Conservation (phyloP, 2,888 invertebrate species). For the Dorcus parallelipipedus region DNA sequence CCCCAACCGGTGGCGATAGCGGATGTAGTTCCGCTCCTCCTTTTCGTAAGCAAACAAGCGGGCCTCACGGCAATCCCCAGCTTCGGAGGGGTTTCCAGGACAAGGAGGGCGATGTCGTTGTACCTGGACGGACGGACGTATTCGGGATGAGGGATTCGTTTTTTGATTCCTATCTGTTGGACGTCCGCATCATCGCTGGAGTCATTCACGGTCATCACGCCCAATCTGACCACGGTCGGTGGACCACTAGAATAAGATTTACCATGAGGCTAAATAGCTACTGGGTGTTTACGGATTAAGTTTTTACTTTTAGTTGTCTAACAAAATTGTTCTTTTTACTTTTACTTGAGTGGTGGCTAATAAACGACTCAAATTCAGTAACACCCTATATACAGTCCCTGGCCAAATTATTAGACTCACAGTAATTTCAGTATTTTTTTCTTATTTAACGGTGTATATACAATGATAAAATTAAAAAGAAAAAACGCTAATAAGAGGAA, state of each 20-base stretch:
- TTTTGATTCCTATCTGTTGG: constrained; percentile 29
- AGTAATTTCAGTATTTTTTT: too few species aligned
- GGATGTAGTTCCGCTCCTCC: constrained; percentile 13
- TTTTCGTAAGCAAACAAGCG: constrained; percentile 41
- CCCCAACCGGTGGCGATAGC: constrained; percentile 52
- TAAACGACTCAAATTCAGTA: too few species aligned
- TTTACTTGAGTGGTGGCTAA: too few species aligned
- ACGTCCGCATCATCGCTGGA: constrained; percentile 41
- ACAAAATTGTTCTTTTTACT: too few species aligned
- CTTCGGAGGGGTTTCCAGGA: constrained; percentile 35
- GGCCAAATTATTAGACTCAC: too few species aligned
- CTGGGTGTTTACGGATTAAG: too few species aligned
- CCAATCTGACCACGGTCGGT: constrained; percentile 18
- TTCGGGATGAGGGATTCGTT: constrained; percentile 39
- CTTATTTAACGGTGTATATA: too few species aligned
- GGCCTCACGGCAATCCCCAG: constrained; percentile 44
- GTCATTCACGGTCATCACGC: constrained; percentile 18
- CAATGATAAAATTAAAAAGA: too few species aligned
- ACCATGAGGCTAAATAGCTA: too few species aligned
- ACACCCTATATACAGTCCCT: too few species aligned
- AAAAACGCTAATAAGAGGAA: too few species aligned
- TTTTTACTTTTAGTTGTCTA: too few species aligned
- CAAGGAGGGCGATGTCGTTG: constrained; percentile 50
- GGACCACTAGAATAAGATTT: constrained; percentile 11
- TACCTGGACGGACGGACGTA: constrained; percentile 42